Conservation (phyloP, 2,888 invertebrate genomes). For the Mythimna lalbum region DNA sequence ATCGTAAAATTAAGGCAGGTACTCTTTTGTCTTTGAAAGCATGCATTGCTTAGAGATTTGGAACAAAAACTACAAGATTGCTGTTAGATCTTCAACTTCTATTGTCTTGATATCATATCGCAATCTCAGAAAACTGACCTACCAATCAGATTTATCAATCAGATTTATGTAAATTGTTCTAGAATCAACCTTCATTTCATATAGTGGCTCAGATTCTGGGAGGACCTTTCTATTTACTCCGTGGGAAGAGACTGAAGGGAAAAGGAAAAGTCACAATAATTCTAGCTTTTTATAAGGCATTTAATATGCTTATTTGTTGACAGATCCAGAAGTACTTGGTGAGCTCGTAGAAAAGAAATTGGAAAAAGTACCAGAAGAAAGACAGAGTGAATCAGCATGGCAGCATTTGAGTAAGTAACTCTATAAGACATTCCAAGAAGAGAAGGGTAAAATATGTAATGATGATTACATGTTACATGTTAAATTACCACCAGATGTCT, state of each 20-base stretch:
- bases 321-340: slow-evolving; percentile 67
- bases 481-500: too few species aligned
- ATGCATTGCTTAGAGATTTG: background rate
- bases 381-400: slow-evolving; percentile 69
- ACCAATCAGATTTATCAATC: background rate
- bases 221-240: too few species aligned
- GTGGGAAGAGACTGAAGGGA: too few species aligned
- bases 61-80: background rate
- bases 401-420: slow-evolving; percentile 73
- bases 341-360: slow-evolving; percentile 65
- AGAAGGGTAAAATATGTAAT: background rate
- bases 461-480: too few species aligned
- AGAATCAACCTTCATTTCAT: background rate
- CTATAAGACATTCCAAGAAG: background rate
- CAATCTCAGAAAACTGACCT: background rate
- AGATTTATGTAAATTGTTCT: background rate
- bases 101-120: background rate
- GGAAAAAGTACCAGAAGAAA: slow-evolving; percentile 35
- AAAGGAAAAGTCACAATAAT: too few species aligned
- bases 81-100: background rate
- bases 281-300: too few species aligned
- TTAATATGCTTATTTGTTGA: slow-evolving; percentile 23
- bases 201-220: background rate
- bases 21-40: background rate
- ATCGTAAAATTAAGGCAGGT: background rate